phyloP scores from a whole-genome alignment of 2,113 vertebrate species.

The Myrmophylax atrothorax region DNA sequence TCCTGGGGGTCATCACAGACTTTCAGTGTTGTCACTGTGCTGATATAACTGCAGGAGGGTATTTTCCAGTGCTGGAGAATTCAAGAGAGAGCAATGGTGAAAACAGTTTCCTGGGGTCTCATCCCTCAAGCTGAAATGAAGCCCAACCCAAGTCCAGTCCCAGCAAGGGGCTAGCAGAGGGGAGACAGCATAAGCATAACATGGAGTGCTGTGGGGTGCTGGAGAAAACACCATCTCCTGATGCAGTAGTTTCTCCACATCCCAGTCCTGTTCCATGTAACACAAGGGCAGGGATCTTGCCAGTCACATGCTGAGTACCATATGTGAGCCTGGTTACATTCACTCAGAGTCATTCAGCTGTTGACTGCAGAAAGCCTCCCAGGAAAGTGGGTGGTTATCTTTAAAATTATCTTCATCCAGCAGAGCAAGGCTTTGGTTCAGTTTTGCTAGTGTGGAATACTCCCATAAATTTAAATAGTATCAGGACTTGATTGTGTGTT shows the following conservation, averaged over 20 bases:
- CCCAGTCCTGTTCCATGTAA: background rate
- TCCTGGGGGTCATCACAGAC: accelerated
- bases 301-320: background rate
- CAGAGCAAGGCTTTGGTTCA: background rate
- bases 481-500: background rate
- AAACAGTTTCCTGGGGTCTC: background rate
- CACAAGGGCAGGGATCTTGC: background rate
- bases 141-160: background rate
- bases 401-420: background rate
- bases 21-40: background rate
- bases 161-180: background rate
- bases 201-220: accelerated
- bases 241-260: background rate
- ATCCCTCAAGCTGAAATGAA: background rate
- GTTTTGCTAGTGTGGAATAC: background rate
- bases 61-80: background rate
- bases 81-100: background rate
- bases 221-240: background rate
- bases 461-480: conserved; percentile 14
- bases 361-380: background rate
- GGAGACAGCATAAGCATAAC: background rate
- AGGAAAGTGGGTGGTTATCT: background rate
- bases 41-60: background rate
- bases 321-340: background rate
- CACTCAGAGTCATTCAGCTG: background rate